Evolutionary conservation across 2,888 invertebrate genomes (phyloP).

Genomic region (Horisme vitalbata): DNA sequence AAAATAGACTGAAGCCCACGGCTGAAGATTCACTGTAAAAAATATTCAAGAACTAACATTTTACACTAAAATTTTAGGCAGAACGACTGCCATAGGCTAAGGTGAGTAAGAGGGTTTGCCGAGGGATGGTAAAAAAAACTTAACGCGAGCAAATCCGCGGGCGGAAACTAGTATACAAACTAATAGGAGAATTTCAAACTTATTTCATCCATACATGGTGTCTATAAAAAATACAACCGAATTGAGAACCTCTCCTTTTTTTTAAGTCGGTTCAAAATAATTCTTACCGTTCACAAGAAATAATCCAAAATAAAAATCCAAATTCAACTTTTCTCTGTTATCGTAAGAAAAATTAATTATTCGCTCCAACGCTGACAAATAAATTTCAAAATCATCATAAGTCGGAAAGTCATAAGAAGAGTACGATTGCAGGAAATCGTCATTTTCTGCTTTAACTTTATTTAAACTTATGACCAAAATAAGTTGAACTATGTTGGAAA

Average conservation of each 20-base stretch:
- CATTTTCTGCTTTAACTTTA: slow-evolving; percentile 2
- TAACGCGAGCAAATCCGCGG: too few species aligned
- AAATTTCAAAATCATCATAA: slow-evolving; percentile 42
- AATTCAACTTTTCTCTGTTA: slow-evolving; percentile 45
- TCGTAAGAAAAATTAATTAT: slow-evolving; percentile 40
- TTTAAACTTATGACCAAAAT: neutral
- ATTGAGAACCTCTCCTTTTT: too few species aligned
- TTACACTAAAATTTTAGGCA: neutral
- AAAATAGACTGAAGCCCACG: neutral
- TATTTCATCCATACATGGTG: too few species aligned
- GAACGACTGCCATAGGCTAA: neutral
- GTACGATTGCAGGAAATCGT: slow-evolving; percentile 11
- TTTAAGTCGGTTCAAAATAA: too few species aligned
- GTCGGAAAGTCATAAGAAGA: slow-evolving; percentile 37
- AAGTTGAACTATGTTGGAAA: neutral
- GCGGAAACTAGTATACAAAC: too few species aligned
- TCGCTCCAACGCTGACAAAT: slow-evolving; percentile 42
- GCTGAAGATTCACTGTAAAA: slow-evolving; percentile 19
- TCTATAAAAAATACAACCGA: too few species aligned
- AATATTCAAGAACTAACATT: neutral
- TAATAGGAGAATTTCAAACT: too few species aligned
- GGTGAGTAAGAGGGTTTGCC: too few species aligned
- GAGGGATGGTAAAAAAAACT: too few species aligned
- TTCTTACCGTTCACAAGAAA: slow-evolving; percentile 57
- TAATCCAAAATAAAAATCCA: slow-evolving; percentile 53